These are phyloP conservation scores for Haliaeetus leucogaster DNA, from an alignment of 2,113 vertebrate species.

Conservation along the genomic window DNA sequence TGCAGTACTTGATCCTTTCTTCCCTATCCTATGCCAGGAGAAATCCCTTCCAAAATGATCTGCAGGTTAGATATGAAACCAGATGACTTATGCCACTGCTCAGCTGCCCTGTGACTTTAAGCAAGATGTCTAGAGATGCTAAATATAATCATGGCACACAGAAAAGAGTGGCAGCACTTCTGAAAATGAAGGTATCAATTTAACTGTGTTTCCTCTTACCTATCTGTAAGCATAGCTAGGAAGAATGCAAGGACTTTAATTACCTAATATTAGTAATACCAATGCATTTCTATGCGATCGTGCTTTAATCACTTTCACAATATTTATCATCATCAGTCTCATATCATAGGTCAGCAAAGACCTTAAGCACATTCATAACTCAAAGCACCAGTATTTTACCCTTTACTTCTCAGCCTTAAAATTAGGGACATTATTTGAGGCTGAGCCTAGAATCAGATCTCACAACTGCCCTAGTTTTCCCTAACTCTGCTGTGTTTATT, in stretches of 20 bases:
- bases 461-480: neutral
- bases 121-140: neutral
- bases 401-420: slow-evolving; percentile 6
- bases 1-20: neutral
- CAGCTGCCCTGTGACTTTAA: neutral
- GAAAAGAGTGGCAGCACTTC: neutral
- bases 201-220: neutral
- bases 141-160: neutral
- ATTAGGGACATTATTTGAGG: neutral
- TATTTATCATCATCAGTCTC: slow-evolving; percentile 34
- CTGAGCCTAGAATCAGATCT: neutral
- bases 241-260: neutral
- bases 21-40: neutral
- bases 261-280: neutral
- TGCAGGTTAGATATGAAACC: neutral
- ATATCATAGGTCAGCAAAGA: neutral
- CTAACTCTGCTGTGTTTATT: neutral
- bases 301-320: slow-evolving; percentile 2
- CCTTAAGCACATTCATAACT: neutral
- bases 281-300: neutral
- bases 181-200: neutral
- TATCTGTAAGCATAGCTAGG: neutral
- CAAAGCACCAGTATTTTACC: neutral
- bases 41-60: neutral
- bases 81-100: neutral